These are phyloP conservation scores for Plotosus lineatus DNA, from an alignment of 2,113 vertebrate genomes.

Conservation along the genomic window DNA sequence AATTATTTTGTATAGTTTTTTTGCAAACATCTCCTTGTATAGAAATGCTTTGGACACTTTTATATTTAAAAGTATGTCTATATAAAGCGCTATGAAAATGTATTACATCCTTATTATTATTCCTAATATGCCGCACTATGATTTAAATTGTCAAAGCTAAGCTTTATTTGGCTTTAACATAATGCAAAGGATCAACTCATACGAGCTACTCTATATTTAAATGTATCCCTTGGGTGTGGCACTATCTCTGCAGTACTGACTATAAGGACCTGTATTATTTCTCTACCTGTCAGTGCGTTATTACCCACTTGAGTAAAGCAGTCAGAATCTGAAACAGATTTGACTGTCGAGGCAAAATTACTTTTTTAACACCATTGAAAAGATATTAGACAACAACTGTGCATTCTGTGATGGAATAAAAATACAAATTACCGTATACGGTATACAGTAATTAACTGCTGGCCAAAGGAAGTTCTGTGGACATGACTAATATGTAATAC, in stretches of 20 bases:
- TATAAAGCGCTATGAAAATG: not conserved
- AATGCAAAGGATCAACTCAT: conserved; percentile 4
- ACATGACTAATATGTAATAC: conserved; percentile 12
- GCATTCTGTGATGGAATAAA: not conserved
- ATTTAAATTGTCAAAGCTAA: not conserved
- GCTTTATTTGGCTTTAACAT: conserved; percentile 6
- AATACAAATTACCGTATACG: not conserved
- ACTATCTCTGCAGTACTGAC: not conserved
- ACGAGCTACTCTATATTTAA: conserved; percentile 25
- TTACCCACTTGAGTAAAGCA: conserved; percentile 22
- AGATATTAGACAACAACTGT: not conserved
- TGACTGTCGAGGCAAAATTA: conserved; percentile 4
- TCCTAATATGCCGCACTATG: not conserved
- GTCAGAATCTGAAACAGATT: not conserved
- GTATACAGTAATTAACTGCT: not conserved
- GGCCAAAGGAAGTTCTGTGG: not conserved
- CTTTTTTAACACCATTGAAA: not conserved
- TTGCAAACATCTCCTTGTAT: not conserved
- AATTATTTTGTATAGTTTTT: not conserved
- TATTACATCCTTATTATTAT: conserved; percentile 1
- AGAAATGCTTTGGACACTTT: not conserved
- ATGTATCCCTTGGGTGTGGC: conserved; percentile 14
- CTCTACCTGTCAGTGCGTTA: conserved; percentile 24
- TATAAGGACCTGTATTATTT: conserved; percentile 15
- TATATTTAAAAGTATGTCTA: not conserved